Percentiles rank a stretch among this genome's conserved stretches.
Conservation (phyloP, 1,140 invertebrate genomes). For the Dreissena polymorpha region DNA sequence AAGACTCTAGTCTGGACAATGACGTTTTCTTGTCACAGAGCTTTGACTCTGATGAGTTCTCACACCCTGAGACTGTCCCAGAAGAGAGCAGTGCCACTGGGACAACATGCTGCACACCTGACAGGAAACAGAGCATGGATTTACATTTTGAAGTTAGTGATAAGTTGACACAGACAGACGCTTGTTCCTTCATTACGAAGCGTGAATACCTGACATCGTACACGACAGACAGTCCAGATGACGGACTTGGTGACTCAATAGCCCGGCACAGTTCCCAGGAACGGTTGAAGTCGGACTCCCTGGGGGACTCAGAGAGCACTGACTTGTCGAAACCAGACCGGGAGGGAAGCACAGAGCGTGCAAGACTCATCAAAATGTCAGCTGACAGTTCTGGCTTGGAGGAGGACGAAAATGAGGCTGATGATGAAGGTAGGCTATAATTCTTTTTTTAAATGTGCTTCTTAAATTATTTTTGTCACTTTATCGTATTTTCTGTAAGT, state of each 20-base stretch:
- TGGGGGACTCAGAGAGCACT: conserved; percentile 69
- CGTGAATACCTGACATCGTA: conserved; percentile 63
- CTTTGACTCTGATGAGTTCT: conserved; percentile 76
- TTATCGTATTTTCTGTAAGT: no score
- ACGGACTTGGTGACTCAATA: conserved; percentile 76
- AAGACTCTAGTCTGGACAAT: conserved; percentile 82
- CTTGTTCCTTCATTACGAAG: conserved; percentile 57
- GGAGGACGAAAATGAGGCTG: conserved; percentile 59
- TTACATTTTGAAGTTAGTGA: conserved; percentile 63
- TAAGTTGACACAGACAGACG: conserved; percentile 64
- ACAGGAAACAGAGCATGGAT: conserved; percentile 73
- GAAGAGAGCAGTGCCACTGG: conserved; percentile 77
- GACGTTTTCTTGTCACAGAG: conserved; percentile 82
- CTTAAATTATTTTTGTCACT: no score
- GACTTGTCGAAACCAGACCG: conserved; percentile 68
- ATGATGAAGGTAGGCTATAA: conserved; percentile 47
- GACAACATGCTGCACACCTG: conserved; percentile 73
- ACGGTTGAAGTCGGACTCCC: conserved; percentile 70
- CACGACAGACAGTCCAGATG: conserved; percentile 74
- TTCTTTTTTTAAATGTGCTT: no score
- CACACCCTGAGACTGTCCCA: conserved; percentile 76
- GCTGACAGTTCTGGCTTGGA: conserved; percentile 79
- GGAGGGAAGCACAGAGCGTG: conserved; percentile 70
- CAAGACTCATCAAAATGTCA: conserved; percentile 80
- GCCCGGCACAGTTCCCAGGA: conserved; percentile 69